phyloP scores from a whole-genome alignment of 2,113 vertebrate genomes.

The Ammodytes dubius region DNA sequence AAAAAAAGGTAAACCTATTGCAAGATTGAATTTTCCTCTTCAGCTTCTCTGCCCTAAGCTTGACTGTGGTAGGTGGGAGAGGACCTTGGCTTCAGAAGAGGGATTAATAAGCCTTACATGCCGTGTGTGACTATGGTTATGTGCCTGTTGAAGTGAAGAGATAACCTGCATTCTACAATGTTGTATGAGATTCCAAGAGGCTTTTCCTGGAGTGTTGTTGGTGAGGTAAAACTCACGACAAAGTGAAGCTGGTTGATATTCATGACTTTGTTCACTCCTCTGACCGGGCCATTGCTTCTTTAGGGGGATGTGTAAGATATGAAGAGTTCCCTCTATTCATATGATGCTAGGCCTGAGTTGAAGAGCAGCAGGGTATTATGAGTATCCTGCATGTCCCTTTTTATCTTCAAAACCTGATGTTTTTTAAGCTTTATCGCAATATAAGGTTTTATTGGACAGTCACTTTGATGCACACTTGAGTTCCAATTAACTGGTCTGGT shows the following conservation, averaged over 20 bases:
- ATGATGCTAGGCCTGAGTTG: not conserved
- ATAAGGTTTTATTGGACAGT: not conserved
- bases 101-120: not conserved
- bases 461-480: not conserved
- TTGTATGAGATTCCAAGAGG: not conserved
- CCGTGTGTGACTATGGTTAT: not conserved
- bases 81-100: slow-evolving; percentile 12
- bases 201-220: not conserved
- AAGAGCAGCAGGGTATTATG: not conserved
- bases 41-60: slow-evolving; percentile 3
- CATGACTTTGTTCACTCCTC: not conserved
- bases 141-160: not conserved
- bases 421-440: not conserved
- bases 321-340: not conserved
- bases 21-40: slow-evolving; percentile 6
- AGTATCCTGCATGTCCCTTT: not conserved
- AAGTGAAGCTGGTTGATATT: slow-evolving; percentile 5
- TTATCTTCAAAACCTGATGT: slow-evolving; percentile 1
- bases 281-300: not conserved
- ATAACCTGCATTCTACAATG: not conserved
- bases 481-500: not conserved
- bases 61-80: not conserved
- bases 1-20: not conserved
- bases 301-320: not conserved
- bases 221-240: not conserved